Evolutionary conservation across 2,113 vertebrate genomes (phyloP).

Genomic region (Tretioscincus oriximinensis): DNA sequence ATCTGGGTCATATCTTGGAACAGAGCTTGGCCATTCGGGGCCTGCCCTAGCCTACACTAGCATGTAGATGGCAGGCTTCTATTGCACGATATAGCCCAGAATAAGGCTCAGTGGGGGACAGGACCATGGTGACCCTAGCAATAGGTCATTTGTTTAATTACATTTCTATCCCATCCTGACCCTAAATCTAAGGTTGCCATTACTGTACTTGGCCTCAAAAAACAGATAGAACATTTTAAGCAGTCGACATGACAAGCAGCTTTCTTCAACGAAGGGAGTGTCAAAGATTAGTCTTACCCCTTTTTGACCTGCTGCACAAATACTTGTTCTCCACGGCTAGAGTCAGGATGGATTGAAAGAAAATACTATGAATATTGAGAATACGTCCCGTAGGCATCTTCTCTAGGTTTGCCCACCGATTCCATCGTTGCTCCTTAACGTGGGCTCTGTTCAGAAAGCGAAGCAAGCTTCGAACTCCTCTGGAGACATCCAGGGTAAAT

Average conservation of each 20-base stretch:
- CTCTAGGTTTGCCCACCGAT: neutral
- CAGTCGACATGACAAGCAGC: neutral
- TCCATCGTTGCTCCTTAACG: neutral
- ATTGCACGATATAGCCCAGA: too few species aligned
- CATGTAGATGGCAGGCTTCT: too few species aligned
- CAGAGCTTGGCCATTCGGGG: too few species aligned
- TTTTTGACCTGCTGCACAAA: neutral
- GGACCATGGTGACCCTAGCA: too few species aligned
- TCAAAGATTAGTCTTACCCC: too few species aligned
- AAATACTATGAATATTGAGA: neutral
- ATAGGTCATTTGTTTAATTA: too few species aligned
- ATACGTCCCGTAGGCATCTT: fast-evolving
- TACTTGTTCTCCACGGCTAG: neutral
- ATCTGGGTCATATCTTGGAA: too few species aligned
- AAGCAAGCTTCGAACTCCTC: neutral
- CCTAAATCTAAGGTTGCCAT: too few species aligned
- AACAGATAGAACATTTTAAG: neutral
- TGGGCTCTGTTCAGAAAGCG: fast-evolving
- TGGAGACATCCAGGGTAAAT: neutral
- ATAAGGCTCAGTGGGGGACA: too few species aligned
- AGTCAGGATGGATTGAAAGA: neutral
- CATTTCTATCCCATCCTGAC: too few species aligned
- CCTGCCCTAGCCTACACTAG: too few species aligned
- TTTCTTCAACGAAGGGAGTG: too few species aligned
- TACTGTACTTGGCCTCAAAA: neutral